A percentile compares a stretch with the other conserved stretches of the same genome.
phyloP scores from a whole-genome alignment of 2,797 vertebrate genomes.

The Hoplostethus mediterraneus region DNA sequence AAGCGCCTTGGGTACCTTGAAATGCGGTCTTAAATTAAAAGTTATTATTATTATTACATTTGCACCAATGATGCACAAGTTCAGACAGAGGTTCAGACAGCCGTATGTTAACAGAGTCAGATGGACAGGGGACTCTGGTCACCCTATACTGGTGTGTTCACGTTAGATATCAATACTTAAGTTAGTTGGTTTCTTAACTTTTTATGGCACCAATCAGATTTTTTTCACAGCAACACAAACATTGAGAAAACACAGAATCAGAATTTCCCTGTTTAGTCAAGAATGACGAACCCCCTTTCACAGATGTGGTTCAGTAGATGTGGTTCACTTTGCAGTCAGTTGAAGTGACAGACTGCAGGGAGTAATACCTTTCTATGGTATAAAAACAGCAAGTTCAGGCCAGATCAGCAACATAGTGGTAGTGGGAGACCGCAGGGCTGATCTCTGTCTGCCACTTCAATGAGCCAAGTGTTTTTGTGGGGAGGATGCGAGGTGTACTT shows the following conservation, averaged over 20 bases:
- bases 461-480: slow-evolving; percentile 1
- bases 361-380: slow-evolving; percentile 46
- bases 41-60: too few relatives aligned
- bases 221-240: background rate
- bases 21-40: too few relatives aligned
- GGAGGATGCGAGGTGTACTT: background rate
- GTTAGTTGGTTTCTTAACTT: background rate
- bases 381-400: slow-evolving; percentile 54
- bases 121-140: too few relatives aligned
- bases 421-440: slow-evolving; percentile 35
- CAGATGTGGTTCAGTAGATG: background rate
- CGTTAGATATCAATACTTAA: background rate
- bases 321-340: slow-evolving; percentile 29
- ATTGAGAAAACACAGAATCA: slow-evolving; percentile 4
- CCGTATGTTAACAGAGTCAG: too few relatives aligned
- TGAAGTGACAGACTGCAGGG: slow-evolving; percentile 48
- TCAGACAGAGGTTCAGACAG: too few relatives aligned
- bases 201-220: background rate
- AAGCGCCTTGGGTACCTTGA: too few relatives aligned
- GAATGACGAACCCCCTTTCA: slow-evolving; percentile 45
- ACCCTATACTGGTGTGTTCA: background rate
- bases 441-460: slow-evolving; percentile 37
- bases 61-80: too few relatives aligned
- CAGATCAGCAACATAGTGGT: slow-evolving; percentile 52
- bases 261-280: slow-evolving; percentile 42